Conservation (phyloP, 2,888 invertebrate species). For the Dyspetes luteomarginatus region DNA sequence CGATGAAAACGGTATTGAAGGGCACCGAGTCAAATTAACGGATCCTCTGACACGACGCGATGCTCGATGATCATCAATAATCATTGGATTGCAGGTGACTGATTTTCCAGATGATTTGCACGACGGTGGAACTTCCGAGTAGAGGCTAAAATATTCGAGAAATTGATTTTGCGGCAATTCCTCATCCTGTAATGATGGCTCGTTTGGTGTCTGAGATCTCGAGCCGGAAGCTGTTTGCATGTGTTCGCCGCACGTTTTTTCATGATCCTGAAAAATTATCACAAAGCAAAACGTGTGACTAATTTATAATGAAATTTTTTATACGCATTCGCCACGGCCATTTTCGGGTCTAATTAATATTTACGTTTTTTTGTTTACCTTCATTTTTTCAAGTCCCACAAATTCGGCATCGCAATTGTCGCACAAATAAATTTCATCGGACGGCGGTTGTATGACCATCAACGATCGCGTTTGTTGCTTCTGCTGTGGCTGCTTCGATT, state of each 20-base stretch:
- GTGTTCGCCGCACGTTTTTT: constrained; percentile 83
- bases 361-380: constrained; percentile 80
- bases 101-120: constrained; percentile 5
- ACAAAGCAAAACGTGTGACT: no score
- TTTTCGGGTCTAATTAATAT: no score
- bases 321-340: no score
- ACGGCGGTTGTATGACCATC: constrained; percentile 85
- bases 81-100: constrained; percentile 30
- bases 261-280: constrained; percentile 82
- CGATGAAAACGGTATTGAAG: constrained; percentile 85
- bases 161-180: constrained; percentile 82
- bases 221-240: constrained; percentile 82
- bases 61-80: constrained; percentile 72
- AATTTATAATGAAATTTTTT: no score
- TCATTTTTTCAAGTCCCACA: constrained; percentile 85
- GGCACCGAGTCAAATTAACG: constrained; percentile 83
- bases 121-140: constrained; percentile 66
- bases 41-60: constrained; percentile 83
- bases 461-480: constrained; percentile 81
- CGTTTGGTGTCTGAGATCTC: constrained; percentile 81
- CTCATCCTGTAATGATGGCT: constrained; percentile 67
- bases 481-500: constrained; percentile 78
- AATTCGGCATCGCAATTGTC: constrained; percentile 91
- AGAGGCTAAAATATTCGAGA: constrained; percentile 84
- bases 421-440: constrained; percentile 89